Percentiles rank a stretch among this genome's conserved stretches.
phyloP scores from a whole-genome alignment of 2,113 vertebrate genomes.

The Zosterops lateralis region DNA sequence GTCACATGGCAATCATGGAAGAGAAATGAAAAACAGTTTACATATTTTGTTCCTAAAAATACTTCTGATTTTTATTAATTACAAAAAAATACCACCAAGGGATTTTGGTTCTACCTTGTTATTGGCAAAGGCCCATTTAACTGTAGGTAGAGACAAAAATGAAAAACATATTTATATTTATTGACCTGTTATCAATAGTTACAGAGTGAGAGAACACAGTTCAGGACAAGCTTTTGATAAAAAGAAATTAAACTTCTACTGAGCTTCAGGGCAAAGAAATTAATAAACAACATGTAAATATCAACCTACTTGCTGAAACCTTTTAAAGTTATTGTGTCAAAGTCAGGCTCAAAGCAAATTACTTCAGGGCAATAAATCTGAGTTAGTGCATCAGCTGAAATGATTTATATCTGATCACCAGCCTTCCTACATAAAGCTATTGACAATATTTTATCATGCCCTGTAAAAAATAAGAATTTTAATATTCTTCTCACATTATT shows the following conservation, averaged over 20 bases:
- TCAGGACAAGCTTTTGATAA: neutral
- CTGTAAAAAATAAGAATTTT: neutral
- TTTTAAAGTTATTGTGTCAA: slow-evolving; percentile 6
- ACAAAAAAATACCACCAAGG: neutral
- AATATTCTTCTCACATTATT: neutral
- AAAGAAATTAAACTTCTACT: neutral
- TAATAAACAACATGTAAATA: slow-evolving; percentile 4
- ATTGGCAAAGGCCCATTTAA: slow-evolving; percentile 1
- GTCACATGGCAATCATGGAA: slow-evolving; percentile 67
- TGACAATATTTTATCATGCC: neutral
- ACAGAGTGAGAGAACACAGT: neutral
- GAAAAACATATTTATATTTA: neutral
- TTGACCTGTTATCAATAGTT: neutral
- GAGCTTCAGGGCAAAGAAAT: slow-evolving; percentile 5
- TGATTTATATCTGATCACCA: neutral
- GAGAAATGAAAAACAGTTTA: slow-evolving; percentile 71
- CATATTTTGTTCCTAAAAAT: slow-evolving; percentile 21
- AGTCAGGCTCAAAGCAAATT: neutral
- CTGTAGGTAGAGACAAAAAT: neutral
- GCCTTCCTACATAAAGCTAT: neutral
- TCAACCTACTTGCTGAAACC: neutral
- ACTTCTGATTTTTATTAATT: neutral
- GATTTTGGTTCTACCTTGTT: neutral
- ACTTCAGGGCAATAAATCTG: neutral
- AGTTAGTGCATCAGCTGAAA: neutral